These are phyloP conservation scores for Silurus lanzhouensis DNA, from an alignment of 2,797 vertebrate genomes.

Conservation along the genomic window DNA sequence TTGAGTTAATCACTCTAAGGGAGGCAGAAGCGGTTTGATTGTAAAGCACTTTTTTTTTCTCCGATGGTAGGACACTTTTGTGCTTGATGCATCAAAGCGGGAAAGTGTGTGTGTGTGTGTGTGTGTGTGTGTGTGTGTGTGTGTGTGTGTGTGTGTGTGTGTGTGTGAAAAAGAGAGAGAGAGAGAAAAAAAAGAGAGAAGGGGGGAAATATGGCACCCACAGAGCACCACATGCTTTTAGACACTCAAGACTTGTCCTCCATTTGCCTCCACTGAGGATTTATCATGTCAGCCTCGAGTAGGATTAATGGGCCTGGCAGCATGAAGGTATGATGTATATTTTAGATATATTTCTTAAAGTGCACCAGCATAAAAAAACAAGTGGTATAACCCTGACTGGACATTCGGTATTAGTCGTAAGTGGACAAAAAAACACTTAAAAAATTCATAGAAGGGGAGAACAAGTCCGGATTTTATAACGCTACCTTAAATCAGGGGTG, in stretches of 20 bases:
- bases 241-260: conserved; percentile 7
- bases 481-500: not conserved
- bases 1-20: conserved; percentile 36
- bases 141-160: not conserved
- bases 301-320: conserved; percentile 35
- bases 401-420: not conserved
- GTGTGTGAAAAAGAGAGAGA: not conserved
- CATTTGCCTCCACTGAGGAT: conserved; percentile 38
- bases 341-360: not conserved
- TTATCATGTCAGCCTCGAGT: conserved; percentile 33
- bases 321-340: conserved; percentile 18
- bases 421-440: not conserved
- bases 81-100: not conserved
- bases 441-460: not conserved
- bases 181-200: not conserved
- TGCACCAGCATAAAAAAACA: not conserved
- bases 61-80: not conserved
- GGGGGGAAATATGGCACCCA: not conserved
- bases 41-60: not conserved
- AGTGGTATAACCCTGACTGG: not conserved
- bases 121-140: not conserved
- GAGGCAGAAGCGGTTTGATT: conserved; percentile 17
- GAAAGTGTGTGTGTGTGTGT: not conserved
- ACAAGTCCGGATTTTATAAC: not conserved
- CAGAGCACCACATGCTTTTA: conserved; percentile 38